Evolutionary conservation across 2,113 vertebrate genomes (phyloP).

Genomic region (Tetraodon nigroviridis): DNA sequence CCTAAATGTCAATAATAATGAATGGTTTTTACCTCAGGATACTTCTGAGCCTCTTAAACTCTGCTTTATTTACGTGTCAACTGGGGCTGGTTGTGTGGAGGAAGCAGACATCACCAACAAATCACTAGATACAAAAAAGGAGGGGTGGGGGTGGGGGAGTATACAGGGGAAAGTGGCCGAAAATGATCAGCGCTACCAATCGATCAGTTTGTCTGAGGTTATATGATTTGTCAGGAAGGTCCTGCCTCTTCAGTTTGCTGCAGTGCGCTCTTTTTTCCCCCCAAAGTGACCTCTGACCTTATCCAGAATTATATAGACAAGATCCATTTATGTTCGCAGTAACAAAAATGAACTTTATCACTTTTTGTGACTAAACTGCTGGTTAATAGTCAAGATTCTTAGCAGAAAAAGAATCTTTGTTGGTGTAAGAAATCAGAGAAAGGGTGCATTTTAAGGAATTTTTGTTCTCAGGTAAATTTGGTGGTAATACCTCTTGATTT

Average conservation of each 20-base stretch:
- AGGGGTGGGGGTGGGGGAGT: not conserved
- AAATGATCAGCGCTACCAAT: conserved; percentile 16
- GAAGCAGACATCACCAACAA: conserved; percentile 19
- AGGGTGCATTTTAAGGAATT: no score
- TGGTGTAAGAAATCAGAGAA: no score
- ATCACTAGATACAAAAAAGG: conserved; percentile 16
- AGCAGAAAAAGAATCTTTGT: not conserved
- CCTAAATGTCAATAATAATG: conserved; percentile 73
- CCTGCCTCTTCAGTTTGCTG: not conserved
- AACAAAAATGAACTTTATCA: not conserved
- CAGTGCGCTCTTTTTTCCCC: conserved; percentile 30
- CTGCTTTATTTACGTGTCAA: conserved; percentile 56
- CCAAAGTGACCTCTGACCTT: conserved; percentile 27
- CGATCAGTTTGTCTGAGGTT: conserved; percentile 13
- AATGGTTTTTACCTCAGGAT: conserved; percentile 63
- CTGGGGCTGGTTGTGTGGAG: conserved; percentile 25
- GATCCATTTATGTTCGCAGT: conserved; percentile 2
- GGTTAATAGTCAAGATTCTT: not conserved
- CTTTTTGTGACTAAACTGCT: not conserved
- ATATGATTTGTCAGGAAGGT: no score
- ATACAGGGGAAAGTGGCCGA: not conserved
- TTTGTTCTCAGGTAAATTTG: no score
- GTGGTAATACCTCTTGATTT: no score
- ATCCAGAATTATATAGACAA: conserved; percentile 25
- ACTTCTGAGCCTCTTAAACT: conserved; percentile 69